phyloP scores from a whole-genome alignment of 2,797 vertebrate species.

The Cheirogaleus major region DNA sequence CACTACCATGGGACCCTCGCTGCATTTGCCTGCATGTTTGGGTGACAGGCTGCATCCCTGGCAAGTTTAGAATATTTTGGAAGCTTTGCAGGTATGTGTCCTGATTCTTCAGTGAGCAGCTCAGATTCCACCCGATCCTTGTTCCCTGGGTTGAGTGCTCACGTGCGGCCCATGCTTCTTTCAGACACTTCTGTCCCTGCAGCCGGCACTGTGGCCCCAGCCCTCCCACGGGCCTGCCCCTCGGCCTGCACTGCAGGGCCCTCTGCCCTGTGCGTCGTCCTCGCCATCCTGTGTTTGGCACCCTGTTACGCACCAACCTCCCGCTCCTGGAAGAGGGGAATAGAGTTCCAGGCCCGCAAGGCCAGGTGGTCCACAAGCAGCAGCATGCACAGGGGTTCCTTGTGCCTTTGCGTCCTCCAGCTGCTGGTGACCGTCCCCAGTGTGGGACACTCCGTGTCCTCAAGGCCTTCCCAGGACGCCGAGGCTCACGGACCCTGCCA shows the following conservation, averaged over 20 bases:
- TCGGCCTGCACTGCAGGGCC: not conserved
- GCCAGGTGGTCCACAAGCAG: constrained; percentile 94
- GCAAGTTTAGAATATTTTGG: rapidly evolving
- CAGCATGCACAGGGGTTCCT: constrained; percentile 96
- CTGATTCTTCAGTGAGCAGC: not conserved
- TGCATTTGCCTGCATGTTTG: not conserved
- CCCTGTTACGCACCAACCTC: constrained; percentile 89
- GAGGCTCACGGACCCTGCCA: rapidly evolving
- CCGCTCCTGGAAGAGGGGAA: constrained; percentile 94
- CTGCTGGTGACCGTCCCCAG: rapidly evolving
- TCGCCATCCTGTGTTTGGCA: too few species aligned
- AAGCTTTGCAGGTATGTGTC: rapidly evolving
- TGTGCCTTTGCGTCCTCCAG: constrained; percentile 72
- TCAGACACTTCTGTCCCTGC: not conserved
- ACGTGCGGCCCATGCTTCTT: rapidly evolving
- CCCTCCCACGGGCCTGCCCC: not conserved
- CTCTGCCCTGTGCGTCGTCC: not conserved
- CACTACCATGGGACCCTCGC: rapidly evolving
- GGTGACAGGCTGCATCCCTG: rapidly evolving
- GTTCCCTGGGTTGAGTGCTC: rapidly evolving
- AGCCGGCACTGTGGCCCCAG: not conserved
- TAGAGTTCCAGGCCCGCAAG: constrained; percentile 93
- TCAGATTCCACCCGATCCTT: not conserved
- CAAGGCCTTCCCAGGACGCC: not conserved
- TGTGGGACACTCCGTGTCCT: rapidly evolving